Base-by-base conservation (phyloP, 2,113 vertebrate genomes). In the Cololabis saira region DNA sequence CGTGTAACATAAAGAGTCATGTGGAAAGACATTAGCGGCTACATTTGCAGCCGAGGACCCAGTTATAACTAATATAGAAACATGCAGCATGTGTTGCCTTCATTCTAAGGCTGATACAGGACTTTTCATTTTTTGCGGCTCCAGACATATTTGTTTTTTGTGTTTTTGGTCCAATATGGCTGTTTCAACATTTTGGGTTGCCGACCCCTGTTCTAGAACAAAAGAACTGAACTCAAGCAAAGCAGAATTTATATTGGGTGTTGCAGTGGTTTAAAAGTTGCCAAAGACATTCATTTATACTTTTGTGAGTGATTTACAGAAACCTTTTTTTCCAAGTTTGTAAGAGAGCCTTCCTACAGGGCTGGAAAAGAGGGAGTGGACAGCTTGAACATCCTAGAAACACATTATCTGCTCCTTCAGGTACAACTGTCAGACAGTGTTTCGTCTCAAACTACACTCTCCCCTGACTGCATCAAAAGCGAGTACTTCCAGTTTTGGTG, bases 361-460 rank as follows among this genome's bases (percentile, higher is more conserved):
- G 56, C 63, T 13, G 15, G 57, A 79, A 78, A 66, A 78, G 61
- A 70, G 65, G 70, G 70, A 75, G 68, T 70, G 74, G 81, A 86
- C 84, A 67, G 77, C 71, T 70, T 83, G 81, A 88, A 80, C 76
- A 55, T 65, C 61, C 67, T 64, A 24, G 5, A 75, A 84, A 86
- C 70, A 75, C 78, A 78, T 80, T 81, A 83, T 85, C 78, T 80
- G 74, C 70, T 62, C 82, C 82, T 74, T 74, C 78, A 65, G 71
- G 71, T 78, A 60, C 85, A 90, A 81, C 86, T 90, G 90, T 89
- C 87, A 87, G 61, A 59, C 82, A 48, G 65, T 59, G 61, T 83
- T 80, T 83, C 43, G 82, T 80, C 84, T 84, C 64, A 83, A 88
- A 82, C 67, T 66, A 45, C n/a, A 17, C 61, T 50, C 59, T 84